A percentile compares a stretch with the other conserved stretches of the same genome.
Evolutionary conservation across 2,113 vertebrate species (phyloP).

Genomic region (Bubo blakistoni): DNA sequence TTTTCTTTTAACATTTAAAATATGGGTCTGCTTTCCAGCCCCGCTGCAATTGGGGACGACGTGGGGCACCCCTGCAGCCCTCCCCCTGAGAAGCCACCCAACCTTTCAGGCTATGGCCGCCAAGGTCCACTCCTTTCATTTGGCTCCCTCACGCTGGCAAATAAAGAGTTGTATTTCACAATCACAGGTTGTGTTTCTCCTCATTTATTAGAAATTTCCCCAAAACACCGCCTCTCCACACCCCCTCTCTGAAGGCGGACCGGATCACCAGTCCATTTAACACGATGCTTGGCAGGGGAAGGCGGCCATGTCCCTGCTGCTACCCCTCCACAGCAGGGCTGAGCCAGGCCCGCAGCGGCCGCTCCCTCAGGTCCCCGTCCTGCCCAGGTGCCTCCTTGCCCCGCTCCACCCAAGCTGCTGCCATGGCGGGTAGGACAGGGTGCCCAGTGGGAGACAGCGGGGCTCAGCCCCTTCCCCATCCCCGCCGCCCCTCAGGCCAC

Average conservation of each 20-base stretch:
- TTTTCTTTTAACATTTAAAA: no score
- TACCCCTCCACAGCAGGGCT: no score
- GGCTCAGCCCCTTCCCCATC: neutral
- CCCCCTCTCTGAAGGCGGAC: neutral
- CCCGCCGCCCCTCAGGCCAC: neutral
- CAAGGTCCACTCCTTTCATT: no score
- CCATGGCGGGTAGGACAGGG: neutral
- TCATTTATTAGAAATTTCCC: neutral
- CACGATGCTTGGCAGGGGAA: neutral
- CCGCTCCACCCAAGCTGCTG: neutral
- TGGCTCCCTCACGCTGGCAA: neutral
- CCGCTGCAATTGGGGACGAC: no score
- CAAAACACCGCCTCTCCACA: neutral
- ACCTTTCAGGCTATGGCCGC: no score
- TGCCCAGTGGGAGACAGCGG: neutral
- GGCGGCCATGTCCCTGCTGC: neutral
- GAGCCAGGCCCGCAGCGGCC: neutral
- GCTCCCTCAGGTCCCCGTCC: no score
- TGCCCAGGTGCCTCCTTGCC: no score
- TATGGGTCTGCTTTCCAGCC: no score
- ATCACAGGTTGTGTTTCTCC: neutral
- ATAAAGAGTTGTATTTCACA: neutral
- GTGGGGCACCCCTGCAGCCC: no score
- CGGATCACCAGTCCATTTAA: neutral
- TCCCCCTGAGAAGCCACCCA: no score